Evolutionary conservation across 2,797 vertebrate genomes (phyloP), one percentile per base, ranked within the genome.

Genomic region (Cryptoblepharus egeriae): DNA sequence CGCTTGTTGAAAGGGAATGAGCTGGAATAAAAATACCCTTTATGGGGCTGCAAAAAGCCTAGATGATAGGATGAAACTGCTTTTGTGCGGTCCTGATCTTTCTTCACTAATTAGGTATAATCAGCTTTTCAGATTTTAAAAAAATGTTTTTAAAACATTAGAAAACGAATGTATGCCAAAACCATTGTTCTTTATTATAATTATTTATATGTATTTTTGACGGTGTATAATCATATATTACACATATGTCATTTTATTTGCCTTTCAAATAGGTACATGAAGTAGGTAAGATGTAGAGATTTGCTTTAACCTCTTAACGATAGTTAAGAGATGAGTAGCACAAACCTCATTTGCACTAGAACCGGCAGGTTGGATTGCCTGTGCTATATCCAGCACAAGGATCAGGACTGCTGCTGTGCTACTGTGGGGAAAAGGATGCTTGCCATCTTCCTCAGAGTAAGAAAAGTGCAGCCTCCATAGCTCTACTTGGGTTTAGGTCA

Each of bases 1-100:
- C 52, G 3, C 79, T 76, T 83, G 85, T 79, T 80, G 26, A 77
- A 72, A 85, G 74, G 58, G 37, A 87, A 65, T 45, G 2, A 10
- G 61, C 24, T 72, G 63, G 32, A 75, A 88, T 76, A 77, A 18
- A 0, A 11, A 18, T 75, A 73, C 0, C 42, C 3, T 84, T 84
- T 64, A 20, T 18, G 49, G 26, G 1, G 3, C 22, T 75, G 28
- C 84, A 86, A 84, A 89, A 81, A 3, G 63, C 1, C 26, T 71
- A 22, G 75, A 16, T 7, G 80, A 68, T 32, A 1, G 76, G 26
- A 64, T 70, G 77, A 35, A 82, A 74, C 45, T 68, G 3, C 2
- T 12, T 77, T 81, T 75, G 75, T 60, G 88, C 55, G 72, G 6
- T 11, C 79, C n/a, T 77, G 30, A 26, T 75, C 28, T 52, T 70